A percentile compares a stretch with the other conserved stretches of the same genome.
Evolutionary conservation across 2,797 vertebrate genomes (phyloP).

Genomic region (Crocodylus rhombifer): DNA sequence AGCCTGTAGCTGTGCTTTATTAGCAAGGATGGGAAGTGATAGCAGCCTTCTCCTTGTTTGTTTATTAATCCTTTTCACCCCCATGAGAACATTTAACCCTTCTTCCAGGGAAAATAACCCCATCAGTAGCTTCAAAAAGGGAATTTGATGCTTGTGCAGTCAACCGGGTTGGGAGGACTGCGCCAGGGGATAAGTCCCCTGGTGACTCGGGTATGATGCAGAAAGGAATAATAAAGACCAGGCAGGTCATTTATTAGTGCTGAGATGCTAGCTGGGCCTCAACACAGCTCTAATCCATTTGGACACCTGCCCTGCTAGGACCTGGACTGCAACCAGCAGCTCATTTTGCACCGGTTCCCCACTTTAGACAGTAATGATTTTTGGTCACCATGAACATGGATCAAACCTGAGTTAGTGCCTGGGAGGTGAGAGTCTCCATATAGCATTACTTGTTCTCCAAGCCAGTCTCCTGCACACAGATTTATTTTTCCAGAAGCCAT

Average conservation of each 20-base stretch:
- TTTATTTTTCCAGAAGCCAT: accelerated
- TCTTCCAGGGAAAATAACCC: not conserved
- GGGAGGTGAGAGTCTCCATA: not conserved
- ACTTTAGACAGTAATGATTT: not conserved
- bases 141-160: not conserved
- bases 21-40: not conserved
- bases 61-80: not conserved
- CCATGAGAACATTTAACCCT: not conserved
- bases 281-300: not conserved
- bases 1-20: not conserved
- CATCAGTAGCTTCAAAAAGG: not conserved
- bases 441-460: accelerated
- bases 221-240: not conserved
- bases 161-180: not conserved
- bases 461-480: too few relatives aligned
- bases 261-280: not conserved
- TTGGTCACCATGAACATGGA: not conserved
- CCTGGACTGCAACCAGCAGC: not conserved
- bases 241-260: not conserved
- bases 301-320: not conserved
- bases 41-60: not conserved
- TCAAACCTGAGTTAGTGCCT: not conserved
- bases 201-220: not conserved
- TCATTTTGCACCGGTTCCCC: not conserved
- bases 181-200: not conserved